Evolutionary conservation across 2,797 vertebrate species (phyloP), one percentile per base, ranked within the genome.

Genomic region (Darevskia nairensis): DNA sequence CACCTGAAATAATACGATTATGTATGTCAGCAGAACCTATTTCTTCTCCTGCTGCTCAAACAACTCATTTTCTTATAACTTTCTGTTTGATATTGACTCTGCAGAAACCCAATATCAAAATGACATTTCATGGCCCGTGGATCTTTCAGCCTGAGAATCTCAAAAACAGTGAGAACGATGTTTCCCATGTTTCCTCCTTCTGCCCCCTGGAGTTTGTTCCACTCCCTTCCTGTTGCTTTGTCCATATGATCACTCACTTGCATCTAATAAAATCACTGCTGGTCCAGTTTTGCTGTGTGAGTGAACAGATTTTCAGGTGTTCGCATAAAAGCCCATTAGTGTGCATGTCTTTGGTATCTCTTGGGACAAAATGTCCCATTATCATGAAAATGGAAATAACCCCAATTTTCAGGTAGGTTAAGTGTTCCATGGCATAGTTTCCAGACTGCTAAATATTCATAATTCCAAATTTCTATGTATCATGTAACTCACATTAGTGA

Each of bases 301-400:
- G 88, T 89, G 27, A 69, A 85, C 87, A 84, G 75, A 92, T 90
- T 80, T 91, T 83, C 83, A 89, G 91, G 84, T 88, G 83, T 92
- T 95, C 88, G 91, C 78, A 90, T 91, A 91, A 94, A 94, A 94
- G 85, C 89, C 86, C 75, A 90, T 93, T 92, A 94, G 44, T 5
- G 5, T 89, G 3, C 82, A 90, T 95, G 91, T 41, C 89, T 59
- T 89, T 88, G 87, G 41, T 27, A 50, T 74, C 89, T 91, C 88
- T 94, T 90, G 61, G 86, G 83, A 92, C 77, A 92, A 88, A 92
- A 90, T 90, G 93, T 88, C 61, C 90, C 55, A 92, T 94, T 94
- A 92, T 85, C 86, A 82, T 91, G 85, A 91, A 93, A 93, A 95
- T 93, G 79, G 55, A 94, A 94, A 94, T 92, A 89, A 89, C 89